Evolutionary conservation across 2,113 vertebrate genomes (phyloP), one percentile per base, ranked within the genome.

Genomic region (Odontesthes bonariensis): DNA sequence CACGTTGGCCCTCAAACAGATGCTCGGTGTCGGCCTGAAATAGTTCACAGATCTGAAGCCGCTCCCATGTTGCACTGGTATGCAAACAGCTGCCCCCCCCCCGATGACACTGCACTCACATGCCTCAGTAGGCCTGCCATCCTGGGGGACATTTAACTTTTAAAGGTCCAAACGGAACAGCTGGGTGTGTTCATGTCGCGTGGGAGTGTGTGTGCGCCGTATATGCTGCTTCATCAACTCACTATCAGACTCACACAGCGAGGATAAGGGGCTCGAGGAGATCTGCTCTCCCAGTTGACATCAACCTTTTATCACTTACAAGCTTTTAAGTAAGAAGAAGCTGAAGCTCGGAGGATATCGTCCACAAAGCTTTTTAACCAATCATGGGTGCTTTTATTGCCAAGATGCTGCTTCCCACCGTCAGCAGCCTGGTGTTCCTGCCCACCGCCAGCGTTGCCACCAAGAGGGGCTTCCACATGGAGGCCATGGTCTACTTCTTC

Each of bases 401-500:
- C 75, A 99, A 98, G 84, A 94, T 99, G 83, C 92, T 99, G 10
- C 94, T 99, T 64, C 98, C 98, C 60, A 96, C 96, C 3, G 71
- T 98, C 61, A 99, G 97, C 95, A 96, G 95, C 87, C 89, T 99
- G 92, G 97, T 95, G 65, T 95, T 98, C 74, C 94, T 99, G 58
- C 98, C 98, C 17, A 89, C 95, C 1, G 89, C 95, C 94, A 97
- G 97, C 59, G 92, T 99, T 0, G 98, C 98, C 0, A 93, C 97
- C 90, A 97, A 96, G 88, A 91, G 98, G 58, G 95, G 95, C 6
- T 99, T 99, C 91, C 97, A 99, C 93, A 97, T 98, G 96, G 98
- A 99, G 87, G 97, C 98, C 80, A 99, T 99, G 98, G 96, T 99
- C 69, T 99, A 98, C 82, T 97, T 99, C 91, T 99, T 99, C 94